phyloP scores from a whole-genome alignment of 2,888 invertebrate genomes.

The Phyllotreta striolata region DNA sequence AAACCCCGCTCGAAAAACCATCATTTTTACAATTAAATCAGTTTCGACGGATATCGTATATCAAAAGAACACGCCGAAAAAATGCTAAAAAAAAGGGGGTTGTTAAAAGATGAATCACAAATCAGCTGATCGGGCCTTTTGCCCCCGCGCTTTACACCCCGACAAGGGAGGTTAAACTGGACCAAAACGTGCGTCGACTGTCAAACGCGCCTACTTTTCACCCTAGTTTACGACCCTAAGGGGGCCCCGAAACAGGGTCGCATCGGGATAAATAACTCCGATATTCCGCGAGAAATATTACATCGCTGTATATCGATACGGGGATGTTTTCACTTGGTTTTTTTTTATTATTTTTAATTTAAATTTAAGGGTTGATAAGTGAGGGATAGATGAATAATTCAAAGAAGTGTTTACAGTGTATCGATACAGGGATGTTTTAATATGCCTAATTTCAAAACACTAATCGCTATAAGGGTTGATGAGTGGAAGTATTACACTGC shows the following conservation, averaged over 20 bases:
- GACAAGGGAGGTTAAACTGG: conserved; percentile 47
- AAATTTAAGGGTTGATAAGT: too few relatives aligned
- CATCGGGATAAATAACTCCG: neutral
- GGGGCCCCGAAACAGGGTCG: conserved; percentile 21
- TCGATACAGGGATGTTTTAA: too few relatives aligned
- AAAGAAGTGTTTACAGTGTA: too few relatives aligned
- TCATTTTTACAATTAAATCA: conserved; percentile 40
- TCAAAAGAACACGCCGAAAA: conserved; percentile 36
- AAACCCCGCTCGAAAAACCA: conserved; percentile 31
- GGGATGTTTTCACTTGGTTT: too few relatives aligned
- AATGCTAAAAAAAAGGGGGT: conserved; percentile 14
- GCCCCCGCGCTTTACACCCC: too few relatives aligned
- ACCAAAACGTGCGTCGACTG: conserved; percentile 58
- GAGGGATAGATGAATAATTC: too few relatives aligned
- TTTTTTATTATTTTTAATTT: too few relatives aligned
- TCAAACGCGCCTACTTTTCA: conserved; percentile 50
- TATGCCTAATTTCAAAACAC: too few relatives aligned
- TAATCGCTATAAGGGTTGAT: too few relatives aligned
- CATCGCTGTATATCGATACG: too few relatives aligned
- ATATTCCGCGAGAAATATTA: too few relatives aligned
- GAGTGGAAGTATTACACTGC: too few relatives aligned
- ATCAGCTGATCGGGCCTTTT: conserved; percentile 57
- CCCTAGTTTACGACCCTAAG: conserved; percentile 39
- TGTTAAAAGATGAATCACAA: conserved; percentile 50
- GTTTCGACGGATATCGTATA: conserved; percentile 39